phyloP scores from a whole-genome alignment of 2,113 vertebrate genomes.

The Ceratotherium simum region DNA sequence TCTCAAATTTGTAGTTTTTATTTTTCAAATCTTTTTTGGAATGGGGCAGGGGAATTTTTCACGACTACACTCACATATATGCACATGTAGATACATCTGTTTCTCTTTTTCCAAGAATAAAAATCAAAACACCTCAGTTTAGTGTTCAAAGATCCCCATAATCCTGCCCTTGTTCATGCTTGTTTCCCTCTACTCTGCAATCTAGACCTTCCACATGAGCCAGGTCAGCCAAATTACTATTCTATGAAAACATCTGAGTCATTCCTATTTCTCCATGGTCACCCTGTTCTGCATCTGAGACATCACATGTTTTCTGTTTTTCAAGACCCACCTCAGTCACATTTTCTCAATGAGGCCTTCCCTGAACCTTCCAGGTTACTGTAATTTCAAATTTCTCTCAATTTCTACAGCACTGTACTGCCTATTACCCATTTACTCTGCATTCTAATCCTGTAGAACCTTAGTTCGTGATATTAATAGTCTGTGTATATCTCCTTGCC shows the following conservation, averaged over 20 bases:
- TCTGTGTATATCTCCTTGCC: not conserved
- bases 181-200: not conserved
- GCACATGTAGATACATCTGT: not conserved
- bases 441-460: not conserved
- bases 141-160: not conserved
- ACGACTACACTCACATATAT: not conserved
- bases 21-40: not conserved
- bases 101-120: not conserved
- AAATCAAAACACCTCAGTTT: not conserved
- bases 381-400: slow-evolving; percentile 18
- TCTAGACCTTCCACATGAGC: not conserved
- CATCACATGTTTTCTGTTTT: not conserved
- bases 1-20: not conserved
- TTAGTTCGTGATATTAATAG: not conserved
- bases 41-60: not conserved
- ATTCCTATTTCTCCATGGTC: not conserved
- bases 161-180: not conserved
- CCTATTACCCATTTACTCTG: not conserved
- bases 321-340: not conserved
- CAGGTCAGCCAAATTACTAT: not conserved
- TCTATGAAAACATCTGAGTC: not conserved
- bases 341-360: not conserved
- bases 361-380: not conserved
- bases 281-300: not conserved
- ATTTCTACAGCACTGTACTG: not conserved